A percentile compares a stretch with the other conserved stretches of the same genome.
Conservation (phyloP, 2,113 vertebrate genomes). For the Notarius lentiginosus region DNA sequence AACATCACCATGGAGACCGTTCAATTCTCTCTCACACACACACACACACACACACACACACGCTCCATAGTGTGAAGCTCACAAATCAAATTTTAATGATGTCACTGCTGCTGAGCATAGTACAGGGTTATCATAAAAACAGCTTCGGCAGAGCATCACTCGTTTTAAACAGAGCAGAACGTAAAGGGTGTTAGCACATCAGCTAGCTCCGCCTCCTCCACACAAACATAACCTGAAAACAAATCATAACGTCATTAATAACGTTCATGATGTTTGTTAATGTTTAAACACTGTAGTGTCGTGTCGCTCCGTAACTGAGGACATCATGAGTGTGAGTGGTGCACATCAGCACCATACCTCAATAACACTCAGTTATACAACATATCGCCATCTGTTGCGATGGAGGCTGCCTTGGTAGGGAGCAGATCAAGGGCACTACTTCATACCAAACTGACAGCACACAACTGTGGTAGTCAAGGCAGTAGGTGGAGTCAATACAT, state of each 20-base stretch:
- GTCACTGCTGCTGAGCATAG: conserved; percentile 11
- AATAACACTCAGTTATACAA: neutral
- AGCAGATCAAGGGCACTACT: neutral
- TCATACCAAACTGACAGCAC: neutral
- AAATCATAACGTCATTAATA: neutral
- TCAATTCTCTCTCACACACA: neutral
- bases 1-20: conserved; percentile 43
- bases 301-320: conserved; percentile 51
- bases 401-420: neutral
- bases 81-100: conserved; percentile 35
- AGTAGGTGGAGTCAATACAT: neutral
- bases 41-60: neutral
- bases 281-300: conserved; percentile 54
- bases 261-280: conserved; percentile 6
- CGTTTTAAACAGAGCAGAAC: neutral
- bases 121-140: neutral
- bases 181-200: neutral
- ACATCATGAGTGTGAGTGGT: neutral
- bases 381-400: neutral
- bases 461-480: neutral
- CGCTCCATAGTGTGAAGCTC: neutral
- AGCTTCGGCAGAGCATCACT: neutral
- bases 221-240: conserved; percentile 44
- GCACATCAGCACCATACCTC: neutral
- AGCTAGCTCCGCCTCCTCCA: neutral